Base-by-base conservation (phyloP, 2,888 invertebrate species). In the Lapara coniferarum region DNA sequence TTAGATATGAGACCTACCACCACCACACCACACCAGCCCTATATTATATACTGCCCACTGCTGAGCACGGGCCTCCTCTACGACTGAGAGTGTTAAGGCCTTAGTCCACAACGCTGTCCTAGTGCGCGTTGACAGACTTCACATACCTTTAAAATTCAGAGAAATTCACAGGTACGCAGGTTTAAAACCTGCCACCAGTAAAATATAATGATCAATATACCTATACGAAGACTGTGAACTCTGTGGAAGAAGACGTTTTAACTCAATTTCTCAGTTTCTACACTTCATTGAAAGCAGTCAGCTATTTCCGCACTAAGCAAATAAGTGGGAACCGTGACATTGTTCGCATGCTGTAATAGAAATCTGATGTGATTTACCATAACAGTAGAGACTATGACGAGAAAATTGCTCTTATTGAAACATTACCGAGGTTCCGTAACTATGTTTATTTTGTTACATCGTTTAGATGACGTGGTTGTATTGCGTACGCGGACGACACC, bases 281-380 rank as follows among this genome's bases (percentile, higher is more conserved):
- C 55, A 16, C 19, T 16, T 14, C 14, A 19, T 49, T 63, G 19
- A 49, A 63, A 63, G 63, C 49, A 13, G 46, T 6, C 0, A 30
- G 12, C n/a, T 49, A 63, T 63, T 63, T 63, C 63, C 63, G 63
- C 19, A 49, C 7, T 13, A 12, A 19, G 49, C 19, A 63, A 37
- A 49, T 49, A 63, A 63, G 49, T 63, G 63, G 63, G 63, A 63
- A 63, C 19, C 49, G 10, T 49, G 49, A 63, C 63, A 63, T 63
- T 63, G 63, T 63, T 63, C 46, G 59, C 59, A 63, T 63, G 63
- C 77, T 74, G 72, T 79, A 75, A 80, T 77, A 70, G 77, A 75
- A 80, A 78, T 70, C 71, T 76, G 56, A 71, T 58, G 71, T 68
- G 68, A 57, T 57, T 69, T 58, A 37, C 71, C 68, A 68, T 74